Base-by-base conservation (phyloP, 2,888 invertebrate genomes). In the Dromius quadrimaculatus region DNA sequence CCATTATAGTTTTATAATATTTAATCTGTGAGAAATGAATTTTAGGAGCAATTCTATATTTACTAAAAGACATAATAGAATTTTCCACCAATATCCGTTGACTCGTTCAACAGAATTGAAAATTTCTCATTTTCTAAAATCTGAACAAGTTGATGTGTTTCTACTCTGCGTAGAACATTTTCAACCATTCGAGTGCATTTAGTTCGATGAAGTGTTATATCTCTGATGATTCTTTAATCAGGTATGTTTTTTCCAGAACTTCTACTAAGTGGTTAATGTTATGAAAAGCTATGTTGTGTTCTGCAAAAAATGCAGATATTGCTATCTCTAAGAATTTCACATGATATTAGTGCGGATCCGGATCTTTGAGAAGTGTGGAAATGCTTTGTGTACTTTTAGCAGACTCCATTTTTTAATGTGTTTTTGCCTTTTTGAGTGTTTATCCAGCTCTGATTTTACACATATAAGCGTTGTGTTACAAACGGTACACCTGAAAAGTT, bases 261-360 rank as follows among this genome's bases (percentile, higher is more conserved):
- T 59, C 61, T 20, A 71, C 43, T 38, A 74, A 72, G 19, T 74
- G 74, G 28, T 74, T 72, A 6, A 72, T 59, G 6, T 62, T 28
- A 4, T 57, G 62, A 41, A 74, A 65, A 2, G 73, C 72, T 9
- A 74, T 57, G 64, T 76, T 75, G 61, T 76, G 74, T 38, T 73
- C 73, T n/a, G 75, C 74, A 66, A 75, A 72, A 62, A 74, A 57
- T 15, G 28, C 57, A 0, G 64, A 32, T n/a, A 64, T 41, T 28
- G 47, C 41, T 6, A 19, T 47, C 28, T 71, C 54, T n/a, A n/a
- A n/a, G n/a, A n/a, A n/a, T n/a, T n/a, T n/a, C n/a, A n/a, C n/a
- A n/a, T n/a, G n/a, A n/a, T n/a, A n/a, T n/a, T n/a, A n/a, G n/a
- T n/a, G n/a, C n/a, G n/a, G n/a, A n/a, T n/a, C n/a, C n/a, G n/a